These are phyloP conservation scores for Thecocarcelia acutangulata DNA, from an alignment of 2,888 invertebrate genomes.

Conservation along the genomic window DNA sequence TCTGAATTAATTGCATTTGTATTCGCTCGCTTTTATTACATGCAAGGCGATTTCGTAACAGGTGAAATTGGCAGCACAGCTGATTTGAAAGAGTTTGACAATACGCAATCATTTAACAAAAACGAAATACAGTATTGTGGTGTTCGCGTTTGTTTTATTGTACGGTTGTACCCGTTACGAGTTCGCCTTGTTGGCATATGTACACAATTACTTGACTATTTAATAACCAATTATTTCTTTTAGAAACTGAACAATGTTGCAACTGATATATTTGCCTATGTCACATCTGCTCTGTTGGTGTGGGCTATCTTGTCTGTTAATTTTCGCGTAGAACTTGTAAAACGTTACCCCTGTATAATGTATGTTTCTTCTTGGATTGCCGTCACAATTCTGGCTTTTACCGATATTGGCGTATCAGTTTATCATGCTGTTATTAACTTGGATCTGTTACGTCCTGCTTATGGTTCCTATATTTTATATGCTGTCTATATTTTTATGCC, in stretches of 20 bases:
- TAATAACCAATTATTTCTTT: conserved; percentile 1
- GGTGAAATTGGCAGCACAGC: too few relatives aligned
- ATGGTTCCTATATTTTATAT: conserved; percentile 87
- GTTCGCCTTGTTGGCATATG: too few relatives aligned
- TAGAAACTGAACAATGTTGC: conserved; percentile 76
- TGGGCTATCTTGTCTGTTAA: conserved; percentile 79
- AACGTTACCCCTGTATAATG: conserved; percentile 80
- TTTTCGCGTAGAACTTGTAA: conserved; percentile 78
- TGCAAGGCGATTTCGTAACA: too few relatives aligned
- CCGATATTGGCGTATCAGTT: conserved; percentile 86
- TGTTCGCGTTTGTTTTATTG: too few relatives aligned
- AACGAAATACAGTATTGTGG: too few relatives aligned
- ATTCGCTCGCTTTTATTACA: too few relatives aligned
- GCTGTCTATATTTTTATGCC: conserved; percentile 93
- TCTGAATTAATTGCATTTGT: too few relatives aligned
- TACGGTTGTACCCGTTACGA: too few relatives aligned
- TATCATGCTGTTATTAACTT: conserved; percentile 84
- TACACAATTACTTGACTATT: not conserved
- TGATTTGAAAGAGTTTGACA: too few relatives aligned
- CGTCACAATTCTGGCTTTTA: conserved; percentile 83
- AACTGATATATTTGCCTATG: conserved; percentile 79
- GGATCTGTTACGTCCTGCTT: conserved; percentile 85
- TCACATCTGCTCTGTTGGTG: conserved; percentile 76
- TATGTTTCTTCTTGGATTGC: conserved; percentile 81
- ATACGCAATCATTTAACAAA: too few relatives aligned